Percentiles rank a stretch among this genome's conserved stretches.
These are phyloP conservation scores for Colius striatus DNA, from an alignment of 2,113 vertebrate species.

Conservation along the genomic window DNA sequence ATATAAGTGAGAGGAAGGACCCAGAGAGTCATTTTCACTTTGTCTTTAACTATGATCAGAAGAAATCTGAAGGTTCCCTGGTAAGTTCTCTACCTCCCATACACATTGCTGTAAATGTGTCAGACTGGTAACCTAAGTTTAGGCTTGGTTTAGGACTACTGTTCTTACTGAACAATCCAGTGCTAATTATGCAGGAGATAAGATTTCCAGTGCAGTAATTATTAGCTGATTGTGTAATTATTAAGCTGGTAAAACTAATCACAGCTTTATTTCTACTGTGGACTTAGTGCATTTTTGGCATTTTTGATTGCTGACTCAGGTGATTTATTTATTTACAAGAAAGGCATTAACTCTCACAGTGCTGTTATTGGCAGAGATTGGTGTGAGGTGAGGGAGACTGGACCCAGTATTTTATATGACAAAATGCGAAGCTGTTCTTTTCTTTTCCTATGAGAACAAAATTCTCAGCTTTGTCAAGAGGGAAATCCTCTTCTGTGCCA, in stretches of 20 bases:
- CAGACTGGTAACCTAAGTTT: not conserved
- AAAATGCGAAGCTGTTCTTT: not conserved
- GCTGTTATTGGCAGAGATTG: not conserved
- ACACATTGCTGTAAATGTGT: rapidly evolving
- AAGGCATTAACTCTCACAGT: not conserved
- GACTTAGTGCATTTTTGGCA: not conserved
- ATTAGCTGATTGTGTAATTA: not conserved
- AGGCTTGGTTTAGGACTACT: not conserved
- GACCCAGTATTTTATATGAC: rapidly evolving
- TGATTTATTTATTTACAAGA: not conserved
- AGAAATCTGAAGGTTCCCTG: rapidly evolving
- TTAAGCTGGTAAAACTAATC: not conserved
- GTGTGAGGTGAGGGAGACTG: too few species aligned
- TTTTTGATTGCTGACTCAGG: not conserved
- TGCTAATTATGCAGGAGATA: not conserved
- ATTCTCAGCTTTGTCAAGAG: not conserved
- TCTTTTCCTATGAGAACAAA: not conserved
- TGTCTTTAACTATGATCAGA: not conserved
- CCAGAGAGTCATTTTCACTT: rapidly evolving
- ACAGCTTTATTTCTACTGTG: not conserved
- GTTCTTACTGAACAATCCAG: not conserved
- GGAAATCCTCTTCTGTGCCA: not conserved
- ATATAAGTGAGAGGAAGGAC: not conserved
- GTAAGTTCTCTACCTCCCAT: too few species aligned
- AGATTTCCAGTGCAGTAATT: not conserved